Evolutionary conservation across 2,113 vertebrate species (phyloP).

Genomic region (Empidonax traillii): DNA sequence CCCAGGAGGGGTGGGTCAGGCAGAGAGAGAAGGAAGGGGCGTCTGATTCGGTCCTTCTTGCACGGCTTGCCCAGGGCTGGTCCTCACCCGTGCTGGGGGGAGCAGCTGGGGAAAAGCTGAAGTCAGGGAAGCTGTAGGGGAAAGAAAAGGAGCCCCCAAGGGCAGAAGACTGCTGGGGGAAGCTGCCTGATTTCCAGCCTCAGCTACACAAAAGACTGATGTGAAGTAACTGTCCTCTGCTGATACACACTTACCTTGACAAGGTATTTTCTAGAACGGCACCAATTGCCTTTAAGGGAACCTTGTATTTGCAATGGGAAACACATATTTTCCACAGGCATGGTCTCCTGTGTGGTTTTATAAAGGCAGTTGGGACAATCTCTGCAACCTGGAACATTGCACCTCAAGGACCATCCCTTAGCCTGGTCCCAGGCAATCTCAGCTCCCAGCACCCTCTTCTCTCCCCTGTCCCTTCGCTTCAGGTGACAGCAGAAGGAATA

Average conservation of each 20-base stretch:
- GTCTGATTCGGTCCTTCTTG: rapidly evolving
- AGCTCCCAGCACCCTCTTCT: not conserved
- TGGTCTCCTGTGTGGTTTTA: not conserved
- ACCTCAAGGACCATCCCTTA: not conserved
- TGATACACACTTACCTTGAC: rapidly evolving
- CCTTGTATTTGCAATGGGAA: not conserved
- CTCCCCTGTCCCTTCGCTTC: not conserved
- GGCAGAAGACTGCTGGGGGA: not conserved
- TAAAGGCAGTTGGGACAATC: rapidly evolving
- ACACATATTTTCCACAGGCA: rapidly evolving
- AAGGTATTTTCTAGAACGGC: not conserved
- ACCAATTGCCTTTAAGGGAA: not conserved
- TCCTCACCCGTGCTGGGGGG: not conserved
- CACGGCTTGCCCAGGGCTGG: not conserved
- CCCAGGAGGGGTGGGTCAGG: not conserved
- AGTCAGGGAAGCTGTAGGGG: not conserved
- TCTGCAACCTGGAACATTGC: not conserved
- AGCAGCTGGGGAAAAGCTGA: not conserved
- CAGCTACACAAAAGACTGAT: not conserved
- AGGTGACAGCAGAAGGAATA: not conserved
- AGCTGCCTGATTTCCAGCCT: not conserved
- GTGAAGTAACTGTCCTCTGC: not conserved
- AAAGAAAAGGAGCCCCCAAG: not conserved
- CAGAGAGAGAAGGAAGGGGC: rapidly evolving
- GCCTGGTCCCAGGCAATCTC: too few species aligned